Evolutionary conservation across 92 coral and sea anemone species (phyloP).

Genomic region (Epizoanthus rinbou): DNA sequence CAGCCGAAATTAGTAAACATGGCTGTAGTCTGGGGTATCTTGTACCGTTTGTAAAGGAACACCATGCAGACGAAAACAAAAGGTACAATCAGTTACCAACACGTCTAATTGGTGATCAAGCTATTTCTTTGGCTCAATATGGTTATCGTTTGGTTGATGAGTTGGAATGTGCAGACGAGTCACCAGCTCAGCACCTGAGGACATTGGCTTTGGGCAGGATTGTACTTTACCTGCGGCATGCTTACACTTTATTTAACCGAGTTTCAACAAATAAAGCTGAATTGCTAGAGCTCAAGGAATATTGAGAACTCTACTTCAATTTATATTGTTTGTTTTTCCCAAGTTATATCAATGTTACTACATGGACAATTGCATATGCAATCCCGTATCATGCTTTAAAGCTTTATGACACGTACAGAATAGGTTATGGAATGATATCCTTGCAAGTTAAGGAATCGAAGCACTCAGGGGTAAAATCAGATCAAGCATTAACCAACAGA

Average conservation of each 20-base stretch:
- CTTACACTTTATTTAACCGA: constrained; percentile 54
- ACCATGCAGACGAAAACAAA: constrained; percentile 51
- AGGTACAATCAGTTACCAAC: constrained; percentile 61
- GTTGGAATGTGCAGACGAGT: constrained; percentile 49
- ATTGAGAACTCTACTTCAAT: constrained; percentile 54
- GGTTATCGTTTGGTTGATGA: constrained; percentile 58
- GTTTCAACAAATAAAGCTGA: constrained; percentile 36
- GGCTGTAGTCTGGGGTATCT: constrained; percentile 66
- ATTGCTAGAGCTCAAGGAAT: constrained; percentile 50
- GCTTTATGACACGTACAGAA: constrained; percentile 34
- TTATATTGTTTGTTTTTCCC: constrained; percentile 49
- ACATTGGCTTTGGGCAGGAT: constrained; percentile 61
- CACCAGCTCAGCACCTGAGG: constrained; percentile 52
- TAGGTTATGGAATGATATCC: constrained; percentile 61
- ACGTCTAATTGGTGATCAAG: constrained; percentile 60
- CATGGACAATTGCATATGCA: constrained; percentile 64
- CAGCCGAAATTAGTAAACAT: constrained; percentile 16
- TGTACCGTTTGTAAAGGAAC: constrained; percentile 55
- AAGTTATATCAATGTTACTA: constrained; percentile 51
- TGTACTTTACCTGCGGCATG: constrained; percentile 54
- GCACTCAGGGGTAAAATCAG: constrained; percentile 55
- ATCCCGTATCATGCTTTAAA: constrained; percentile 53
- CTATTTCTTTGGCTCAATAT: constrained; percentile 60
- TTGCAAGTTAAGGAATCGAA: constrained; percentile 64
- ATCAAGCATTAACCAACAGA: constrained; percentile 53